Evolutionary conservation across 2,888 invertebrate species (phyloP), one percentile per base, ranked within the genome.

Genomic region (Teleogryllus oceanicus): DNA sequence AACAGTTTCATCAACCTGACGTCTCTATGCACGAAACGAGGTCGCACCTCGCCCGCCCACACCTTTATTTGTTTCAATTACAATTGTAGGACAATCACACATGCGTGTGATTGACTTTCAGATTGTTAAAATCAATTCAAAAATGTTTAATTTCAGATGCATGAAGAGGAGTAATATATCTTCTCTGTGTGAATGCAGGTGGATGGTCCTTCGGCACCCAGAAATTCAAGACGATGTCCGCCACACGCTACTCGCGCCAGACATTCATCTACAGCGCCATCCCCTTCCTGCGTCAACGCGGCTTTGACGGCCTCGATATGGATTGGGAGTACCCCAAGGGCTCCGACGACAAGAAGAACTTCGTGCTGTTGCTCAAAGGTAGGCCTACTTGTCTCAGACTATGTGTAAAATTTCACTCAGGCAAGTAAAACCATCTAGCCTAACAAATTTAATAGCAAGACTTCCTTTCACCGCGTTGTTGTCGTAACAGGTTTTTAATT

Each of bases 151-250:
- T 37, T 37, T 37, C 8, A 5, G 8, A 37, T 8, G 5, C 5
- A 37, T 37, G 5, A 37, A 37, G 5, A 37, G 8, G 3, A 37
- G 37, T 5, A 37, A 37, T 8, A 8, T 37, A 37, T 37, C 37
- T 37, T 37, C 8, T 37, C 0, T 8, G 1, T 37, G 37, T 37
- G 37, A 37, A 37, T 87, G 84, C 87, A 94, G 95, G 96, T 88
- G 98, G 98, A 80, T 98, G 97, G 97, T 97, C 96, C 0, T 98
- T 98, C 87, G 98, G 98, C 75, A 98, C 98, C 0, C 96, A 96
- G 87, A 96, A 96, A 87, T 97, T 97, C 89, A 97, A 97, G 88
- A 96, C 96, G 83, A 94, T 97, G 94, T 92, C 96, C 0, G 90
- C 93, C 1, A 93, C 94, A 8, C 90, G 96, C 78, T 97, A 96